Evolutionary conservation across 2,113 vertebrate genomes (phyloP), one percentile per base, ranked within the genome.

Genomic region (Chunga burmeisteri): DNA sequence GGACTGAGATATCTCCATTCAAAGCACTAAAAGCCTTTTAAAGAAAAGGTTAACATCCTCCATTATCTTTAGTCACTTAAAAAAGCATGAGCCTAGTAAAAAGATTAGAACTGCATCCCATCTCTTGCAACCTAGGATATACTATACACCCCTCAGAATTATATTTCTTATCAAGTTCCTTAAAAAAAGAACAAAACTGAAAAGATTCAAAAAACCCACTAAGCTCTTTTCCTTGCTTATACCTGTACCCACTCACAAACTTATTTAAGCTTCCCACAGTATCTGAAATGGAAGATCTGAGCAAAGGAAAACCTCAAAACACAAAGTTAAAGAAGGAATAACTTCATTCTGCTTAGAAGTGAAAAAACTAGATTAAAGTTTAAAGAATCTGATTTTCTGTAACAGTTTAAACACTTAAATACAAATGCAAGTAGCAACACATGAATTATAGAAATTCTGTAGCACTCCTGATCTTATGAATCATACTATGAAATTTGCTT

Each of bases 361-460:
- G 17, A 83, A 68, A 97, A 81, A 70, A 40, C 3, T 17, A 18
- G 17, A 71, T 49, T 85, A 55, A 96, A 70, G 27, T 47, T 96
- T 83, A 94, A 95, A 84, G 73, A 85, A 63, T 63, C n/a, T 49
- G 61, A 88, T 74, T 83, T 75, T 96, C 95, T 68, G 23, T 81
- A 90, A 85, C 47, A 66, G 75, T 93, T 96, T 81, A 94, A 97
- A 97, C 65, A 86, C 84, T 87, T 86, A 95, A 90, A 96, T 80
- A 47, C 55, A 85, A 84, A 89, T 82, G 34, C 32, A 95, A 91
- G 47, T 34, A 49, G 72, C 81, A 88, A 90, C 71, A 77, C 23
- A 72, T 25, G 55, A 91, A 91, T 83, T 65, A 36, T 0, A 81
- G 44, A 84, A 80, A 80, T 86, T 85, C 88, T 66, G 55, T 75